Percentiles rank a stretch among this genome's conserved stretches.
phyloP scores from a whole-genome alignment of 2,797 vertebrate genomes.

The Arnoldichthys spilopterus region DNA sequence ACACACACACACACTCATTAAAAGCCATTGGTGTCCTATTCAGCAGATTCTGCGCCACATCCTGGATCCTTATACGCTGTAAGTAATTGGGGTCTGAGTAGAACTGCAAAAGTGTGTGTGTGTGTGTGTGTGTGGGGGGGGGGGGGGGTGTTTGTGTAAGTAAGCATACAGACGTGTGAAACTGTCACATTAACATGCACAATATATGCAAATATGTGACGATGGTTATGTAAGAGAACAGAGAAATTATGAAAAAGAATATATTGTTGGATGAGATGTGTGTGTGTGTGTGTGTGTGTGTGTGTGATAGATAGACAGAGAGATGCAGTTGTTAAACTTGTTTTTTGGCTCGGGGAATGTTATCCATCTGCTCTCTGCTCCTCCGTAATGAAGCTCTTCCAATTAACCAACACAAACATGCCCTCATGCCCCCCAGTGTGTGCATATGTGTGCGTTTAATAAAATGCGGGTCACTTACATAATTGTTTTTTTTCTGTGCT shows the following conservation, averaged over 20 bases:
- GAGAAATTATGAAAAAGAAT: not conserved
- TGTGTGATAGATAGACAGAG: constrained; percentile 19
- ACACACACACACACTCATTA: constrained; percentile 38
- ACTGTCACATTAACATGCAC: not conserved
- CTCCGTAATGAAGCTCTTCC: constrained; percentile 31
- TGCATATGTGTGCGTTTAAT: constrained; percentile 4
- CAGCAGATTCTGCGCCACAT: constrained; percentile 28
- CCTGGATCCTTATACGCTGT: constrained; percentile 12
- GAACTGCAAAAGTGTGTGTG: not conserved
- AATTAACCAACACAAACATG: constrained; percentile 42
- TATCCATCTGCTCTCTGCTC: constrained; percentile 25
- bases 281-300: constrained; percentile 10
- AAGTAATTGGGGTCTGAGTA: constrained; percentile 29
- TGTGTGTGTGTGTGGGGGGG: too few relatives aligned
- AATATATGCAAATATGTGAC: not conserved
- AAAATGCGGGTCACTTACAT: constrained; percentile 37
- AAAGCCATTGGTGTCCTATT: constrained; percentile 15
- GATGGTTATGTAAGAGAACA: too few relatives aligned
- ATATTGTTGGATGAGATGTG: not conserved
- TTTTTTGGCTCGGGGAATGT: constrained; percentile 21
- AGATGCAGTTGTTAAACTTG: constrained; percentile 6
- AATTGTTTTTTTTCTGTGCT: constrained; percentile 31
- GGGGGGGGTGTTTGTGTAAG: too few relatives aligned
- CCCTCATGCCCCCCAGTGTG: not conserved
- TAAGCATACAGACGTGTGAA: constrained; percentile 23